Evolutionary conservation across 2,113 vertebrate genomes (phyloP), one percentile per base, ranked within the genome.

Genomic region (Struthio camelus): DNA sequence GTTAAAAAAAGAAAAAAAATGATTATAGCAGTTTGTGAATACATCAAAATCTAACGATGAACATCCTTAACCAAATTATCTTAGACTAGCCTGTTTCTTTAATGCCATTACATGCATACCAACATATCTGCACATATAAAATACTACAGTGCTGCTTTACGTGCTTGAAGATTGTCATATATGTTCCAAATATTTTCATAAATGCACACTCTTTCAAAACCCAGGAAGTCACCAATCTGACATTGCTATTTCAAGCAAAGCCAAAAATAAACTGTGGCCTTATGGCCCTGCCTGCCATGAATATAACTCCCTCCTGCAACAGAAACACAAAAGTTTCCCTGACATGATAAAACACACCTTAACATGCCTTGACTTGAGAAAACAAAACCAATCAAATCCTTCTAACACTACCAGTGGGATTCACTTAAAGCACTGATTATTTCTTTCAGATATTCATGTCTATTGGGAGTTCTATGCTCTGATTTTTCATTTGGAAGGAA

Each of bases 111-210:
- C 66, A 28, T 0, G 40, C 4, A 2, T 48, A 48, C 46, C 46
- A 19, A 48, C 46, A 19, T 48, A 48, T 20, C 18, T 48, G 46
- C 46, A 48, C 18, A 19, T 4, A 13, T 12, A 38, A 48, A 69
- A 9, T 3, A 8, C 40, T 3, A 14, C 2, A 4, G 34, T 5
- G 51, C 64, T 1, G 14, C 3, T 46, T 24, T 23, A 46, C n/a
- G 8, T 6, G 16, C 9, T 20, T 23, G 51, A 13, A 30, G 54
- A 19, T 2, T 2, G 53, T 38, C 4, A 16, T 0, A 6, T 20
- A 38, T 5, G 44, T 50, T 70, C 67, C 44, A 42, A 50, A 14
- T n/a, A 46, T 34, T 48, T 69, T 69, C 66, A 30, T n/a, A 62
- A 27, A 50, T 3, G 8, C 27, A 5, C 44, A 23, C 27, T 14